Percentiles rank a stretch among this genome's conserved stretches.
Evolutionary conservation across 2,888 invertebrate genomes (phyloP).

Genomic region (Heliconius cydno): DNA sequence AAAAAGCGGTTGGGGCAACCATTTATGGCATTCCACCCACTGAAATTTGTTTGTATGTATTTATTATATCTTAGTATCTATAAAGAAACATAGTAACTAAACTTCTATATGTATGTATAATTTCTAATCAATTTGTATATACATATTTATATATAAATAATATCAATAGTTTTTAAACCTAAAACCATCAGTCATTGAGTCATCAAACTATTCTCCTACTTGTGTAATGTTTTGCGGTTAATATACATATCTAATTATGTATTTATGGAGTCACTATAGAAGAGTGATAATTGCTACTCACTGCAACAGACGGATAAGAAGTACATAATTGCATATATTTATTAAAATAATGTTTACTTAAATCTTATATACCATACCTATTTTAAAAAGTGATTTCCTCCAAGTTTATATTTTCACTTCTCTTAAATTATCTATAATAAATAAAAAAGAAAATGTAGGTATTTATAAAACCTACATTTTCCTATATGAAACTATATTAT

Average conservation of each 20-base stretch:
- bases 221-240: neutral
- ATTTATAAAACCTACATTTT: neutral
- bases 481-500: neutral
- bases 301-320: neutral
- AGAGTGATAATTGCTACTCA: neutral
- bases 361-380: neutral
- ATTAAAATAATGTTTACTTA: neutral
- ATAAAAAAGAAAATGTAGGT: neutral
- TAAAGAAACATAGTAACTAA: neutral
- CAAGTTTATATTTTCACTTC: neutral
- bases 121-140: too few species aligned
- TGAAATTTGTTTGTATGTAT: neutral
- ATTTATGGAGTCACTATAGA: neutral
- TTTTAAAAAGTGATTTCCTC: neutral
- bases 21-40: constrained; percentile 9
- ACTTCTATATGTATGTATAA: neutral
- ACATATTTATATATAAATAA: neutral
- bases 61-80: neutral
- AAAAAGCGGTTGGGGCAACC: neutral
- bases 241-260: neutral
- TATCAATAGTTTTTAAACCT: neutral
- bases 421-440: neutral
- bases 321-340: neutral
- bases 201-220: neutral
- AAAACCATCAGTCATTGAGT: neutral